phyloP scores from a whole-genome alignment of 2,888 invertebrate species.

The Abrostola tripartita region DNA sequence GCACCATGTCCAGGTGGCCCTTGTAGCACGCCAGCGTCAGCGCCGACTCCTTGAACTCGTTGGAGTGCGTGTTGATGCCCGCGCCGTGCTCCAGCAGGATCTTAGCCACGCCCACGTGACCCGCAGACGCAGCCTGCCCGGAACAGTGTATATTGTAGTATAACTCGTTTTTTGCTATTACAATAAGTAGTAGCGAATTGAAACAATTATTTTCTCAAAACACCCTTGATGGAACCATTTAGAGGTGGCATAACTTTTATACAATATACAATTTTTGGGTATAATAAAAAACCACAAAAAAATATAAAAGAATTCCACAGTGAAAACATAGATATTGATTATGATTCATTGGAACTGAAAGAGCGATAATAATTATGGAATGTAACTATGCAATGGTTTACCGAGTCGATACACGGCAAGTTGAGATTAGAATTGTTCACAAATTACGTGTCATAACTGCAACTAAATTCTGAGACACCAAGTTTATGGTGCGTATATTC shows the following conservation, averaged over 20 bases:
- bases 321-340: conserved; percentile 24
- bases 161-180: too few species aligned
- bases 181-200: too few species aligned
- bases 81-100: conserved; percentile 97
- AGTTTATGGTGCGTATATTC: too few species aligned
- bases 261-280: too few species aligned
- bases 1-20: conserved; percentile 98
- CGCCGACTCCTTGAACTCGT: conserved; percentile 99
- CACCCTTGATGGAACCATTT: too few species aligned
- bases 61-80: conserved; percentile 99
- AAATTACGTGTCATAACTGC: background rate
- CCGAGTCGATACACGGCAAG: conserved; percentile 14
- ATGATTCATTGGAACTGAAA: conserved; percentile 32
- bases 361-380: conserved; percentile 33
- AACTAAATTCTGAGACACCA: too few species aligned
- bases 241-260: too few species aligned
- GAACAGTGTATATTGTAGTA: background rate
- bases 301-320: conserved; percentile 15
- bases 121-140: conserved; percentile 95
- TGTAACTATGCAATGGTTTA: conserved; percentile 33
- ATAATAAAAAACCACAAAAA: background rate
- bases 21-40: conserved; percentile 98
- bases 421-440: conserved; percentile 18
- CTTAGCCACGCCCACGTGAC: conserved; percentile 97
- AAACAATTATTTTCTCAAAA: too few species aligned